These are phyloP conservation scores for Chymomyza procnemis DNA, from an alignment of 2,888 invertebrate species.

Conservation along the genomic window DNA sequence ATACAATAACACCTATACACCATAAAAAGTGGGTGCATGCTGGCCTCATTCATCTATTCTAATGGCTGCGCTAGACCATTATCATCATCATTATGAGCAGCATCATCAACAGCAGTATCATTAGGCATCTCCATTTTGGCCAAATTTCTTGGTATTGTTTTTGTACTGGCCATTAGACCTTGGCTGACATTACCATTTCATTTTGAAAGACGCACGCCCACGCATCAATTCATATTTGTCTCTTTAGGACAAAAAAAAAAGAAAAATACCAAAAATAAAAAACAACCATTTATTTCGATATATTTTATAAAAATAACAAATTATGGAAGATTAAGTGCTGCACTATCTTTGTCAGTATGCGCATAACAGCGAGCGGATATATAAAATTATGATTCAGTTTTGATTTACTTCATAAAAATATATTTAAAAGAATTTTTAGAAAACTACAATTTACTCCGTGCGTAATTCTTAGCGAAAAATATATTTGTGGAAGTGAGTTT, in stretches of 20 bases:
- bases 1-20: not conserved
- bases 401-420: no score
- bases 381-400: no score
- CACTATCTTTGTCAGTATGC: not conserved
- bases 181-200: constrained; percentile 46
- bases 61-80: constrained; percentile 10
- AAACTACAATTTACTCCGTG: no score
- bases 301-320: constrained; percentile 59
- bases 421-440: no score
- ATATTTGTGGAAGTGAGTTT: no score
- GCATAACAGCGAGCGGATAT: not conserved
- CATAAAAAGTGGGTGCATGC: not conserved
- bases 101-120: constrained; percentile 19
- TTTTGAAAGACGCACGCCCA: constrained; percentile 49
- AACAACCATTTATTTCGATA: constrained; percentile 4
- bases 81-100: constrained; percentile 5
- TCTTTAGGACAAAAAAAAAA: constrained; percentile 18
- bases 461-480: no score
- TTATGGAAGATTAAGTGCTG: constrained; percentile 55
- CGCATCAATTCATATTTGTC: constrained; percentile 56
- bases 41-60: constrained; percentile 40
- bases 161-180: constrained; percentile 37
- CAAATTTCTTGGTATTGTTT: not conserved
- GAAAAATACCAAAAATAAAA: not conserved
- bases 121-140: no score